Evolutionary conservation across 2,888 invertebrate species (phyloP).

Genomic region (Arenicola marina): DNA sequence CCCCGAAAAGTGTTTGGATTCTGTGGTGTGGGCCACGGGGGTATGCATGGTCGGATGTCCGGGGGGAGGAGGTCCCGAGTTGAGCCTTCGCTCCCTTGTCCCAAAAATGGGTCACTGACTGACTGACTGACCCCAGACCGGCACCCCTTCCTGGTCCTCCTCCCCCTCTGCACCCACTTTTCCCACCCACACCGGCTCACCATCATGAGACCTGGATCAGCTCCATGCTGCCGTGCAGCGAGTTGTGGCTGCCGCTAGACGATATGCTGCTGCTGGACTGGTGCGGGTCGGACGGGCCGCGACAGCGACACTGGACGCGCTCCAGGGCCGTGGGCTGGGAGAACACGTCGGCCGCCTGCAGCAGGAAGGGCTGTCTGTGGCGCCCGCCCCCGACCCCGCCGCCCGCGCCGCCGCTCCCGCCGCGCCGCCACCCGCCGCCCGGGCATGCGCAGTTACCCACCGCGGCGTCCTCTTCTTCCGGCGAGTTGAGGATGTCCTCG

Average conservation of each 20-base stretch:
- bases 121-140: too few species aligned
- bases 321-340: conserved; percentile 43
- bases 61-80: too few species aligned
- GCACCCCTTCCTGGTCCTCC: too few species aligned
- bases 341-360: conserved; percentile 42
- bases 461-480: conserved; percentile 39
- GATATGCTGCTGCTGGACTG: conserved; percentile 57
- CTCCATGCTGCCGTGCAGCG: conserved; percentile 56
- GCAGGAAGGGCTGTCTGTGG: conserved; percentile 26
- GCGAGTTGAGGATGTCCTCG: conserved; percentile 54
- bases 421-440: conserved; percentile 1
- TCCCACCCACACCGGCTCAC: too few species aligned
- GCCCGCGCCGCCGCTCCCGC: conserved; percentile 13
- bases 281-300: conserved; percentile 48
- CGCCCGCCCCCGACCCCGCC: background rate
- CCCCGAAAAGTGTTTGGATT: too few species aligned
- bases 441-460: background rate
- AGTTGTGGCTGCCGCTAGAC: conserved; percentile 57
- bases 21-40: too few species aligned
- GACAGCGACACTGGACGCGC: conserved; percentile 41
- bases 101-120: too few species aligned
- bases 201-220: conserved; percentile 49
- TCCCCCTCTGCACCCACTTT: too few species aligned
- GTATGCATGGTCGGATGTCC: too few species aligned
- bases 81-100: too few species aligned